Evolutionary conservation across 1,140 invertebrate genomes (phyloP), one percentile per base, ranked within the genome.

Genomic region (Saxidomus purpurata): DNA sequence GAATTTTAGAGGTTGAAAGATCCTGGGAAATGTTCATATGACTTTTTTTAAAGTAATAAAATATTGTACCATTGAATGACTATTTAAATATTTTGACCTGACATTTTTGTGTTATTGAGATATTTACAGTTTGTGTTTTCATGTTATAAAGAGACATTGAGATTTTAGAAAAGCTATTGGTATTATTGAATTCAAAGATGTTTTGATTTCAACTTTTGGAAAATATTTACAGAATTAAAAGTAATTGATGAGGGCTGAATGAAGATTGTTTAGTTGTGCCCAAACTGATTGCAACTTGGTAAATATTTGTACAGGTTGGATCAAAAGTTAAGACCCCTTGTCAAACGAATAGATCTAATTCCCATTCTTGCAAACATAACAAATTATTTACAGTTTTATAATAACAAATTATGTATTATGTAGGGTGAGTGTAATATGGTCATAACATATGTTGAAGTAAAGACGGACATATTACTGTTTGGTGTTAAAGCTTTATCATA

Each of bases 241-340:
- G 43, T 43, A 8, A 28, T 63, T 63, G 59, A 63, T 63, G 25
- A 63, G 59, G 4, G 25, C 15, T 63, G n/a, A 28, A 63, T 28
- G 59, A 9, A 4, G 25, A 63, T 63, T 63, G 59, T 63, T 25
- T 25, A 40, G 40, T 49, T 76, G n/a, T 76, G 63, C 31, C 28
- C 40, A 49, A 19, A 47, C 36, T 43, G 71, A 28, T 47, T 43
- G 71, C 40, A 43, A 76, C 40, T 76, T 22, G 17, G 4, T 36
- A 76, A 76, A 76, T 76, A 76, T 76, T 76, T 40, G 38, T 76
- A 43, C 40, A 76, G 38, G 40, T 9, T 22, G n/a, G 71, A 76
- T 76, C 71, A 43, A 76, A 76, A 43, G 71, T 76, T 76, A 76
- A 76, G 71, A 76, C 71, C 71, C 71, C 40, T 76, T 76, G 59